Evolutionary conservation across 92 coral and sea anemone genomes (phyloP).

Genomic region (Bergia puertoricense): DNA sequence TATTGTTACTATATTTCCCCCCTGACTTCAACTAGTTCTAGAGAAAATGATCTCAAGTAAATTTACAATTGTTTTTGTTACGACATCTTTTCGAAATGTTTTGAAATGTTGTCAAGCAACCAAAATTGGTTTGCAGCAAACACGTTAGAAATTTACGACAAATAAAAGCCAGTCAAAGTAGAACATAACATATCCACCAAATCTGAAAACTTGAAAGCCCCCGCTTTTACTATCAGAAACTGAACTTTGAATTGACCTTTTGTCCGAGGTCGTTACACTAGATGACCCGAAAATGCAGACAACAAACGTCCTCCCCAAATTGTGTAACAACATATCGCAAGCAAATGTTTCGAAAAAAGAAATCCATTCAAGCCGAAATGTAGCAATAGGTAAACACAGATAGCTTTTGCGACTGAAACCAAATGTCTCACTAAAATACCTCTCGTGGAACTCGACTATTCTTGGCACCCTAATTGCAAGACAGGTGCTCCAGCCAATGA

Average conservation of each 20-base stretch:
- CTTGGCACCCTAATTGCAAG: neutral
- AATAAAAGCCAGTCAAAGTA: neutral
- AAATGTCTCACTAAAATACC: neutral
- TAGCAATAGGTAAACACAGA: neutral
- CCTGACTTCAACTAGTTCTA: neutral
- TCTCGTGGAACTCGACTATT: neutral
- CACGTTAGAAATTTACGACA: neutral
- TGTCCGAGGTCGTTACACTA: neutral
- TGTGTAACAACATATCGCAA: neutral
- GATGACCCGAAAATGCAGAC: neutral
- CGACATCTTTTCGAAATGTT: neutral
- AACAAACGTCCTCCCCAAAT: neutral
- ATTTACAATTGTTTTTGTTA: neutral
- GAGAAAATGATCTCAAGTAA: neutral
- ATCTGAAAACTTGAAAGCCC: conserved; percentile 1
- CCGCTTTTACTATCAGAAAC: neutral
- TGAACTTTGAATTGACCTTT: neutral
- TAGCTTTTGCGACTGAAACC: no score
- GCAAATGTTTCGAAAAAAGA: neutral
- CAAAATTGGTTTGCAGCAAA: neutral
- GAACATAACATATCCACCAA: neutral
- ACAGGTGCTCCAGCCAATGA: neutral
- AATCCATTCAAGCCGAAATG: neutral
- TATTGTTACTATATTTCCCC: neutral
- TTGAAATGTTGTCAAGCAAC: neutral